phyloP scores from a whole-genome alignment of 2,888 invertebrate genomes.

The Timema cristinae region DNA sequence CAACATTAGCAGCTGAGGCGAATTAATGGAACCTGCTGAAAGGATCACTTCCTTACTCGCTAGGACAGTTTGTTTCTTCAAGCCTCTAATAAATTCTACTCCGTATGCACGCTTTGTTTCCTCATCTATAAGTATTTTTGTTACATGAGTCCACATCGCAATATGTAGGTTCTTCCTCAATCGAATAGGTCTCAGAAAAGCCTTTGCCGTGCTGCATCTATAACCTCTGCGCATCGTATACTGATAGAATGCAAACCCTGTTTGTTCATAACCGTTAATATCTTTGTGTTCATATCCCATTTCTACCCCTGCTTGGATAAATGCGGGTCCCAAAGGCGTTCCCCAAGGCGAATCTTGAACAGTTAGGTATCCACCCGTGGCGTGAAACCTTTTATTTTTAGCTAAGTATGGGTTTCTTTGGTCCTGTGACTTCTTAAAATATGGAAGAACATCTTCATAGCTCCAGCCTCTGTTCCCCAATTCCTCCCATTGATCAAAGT shows the following conservation, averaged over 20 bases:
- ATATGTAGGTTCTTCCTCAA: conserved; percentile 77
- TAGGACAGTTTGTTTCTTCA: conserved; percentile 55
- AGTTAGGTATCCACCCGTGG: conserved; percentile 69
- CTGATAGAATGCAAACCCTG: conserved; percentile 82
- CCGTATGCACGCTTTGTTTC: conserved; percentile 69
- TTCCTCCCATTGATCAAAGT: conserved; percentile 83
- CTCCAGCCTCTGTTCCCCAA: conserved; percentile 87
- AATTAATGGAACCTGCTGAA: conserved; percentile 72
- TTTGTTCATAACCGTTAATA: conserved; percentile 80
- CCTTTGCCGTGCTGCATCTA: conserved; percentile 79
- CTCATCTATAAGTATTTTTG: conserved; percentile 63
- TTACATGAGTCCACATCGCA: conserved; percentile 74
- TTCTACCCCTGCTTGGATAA: conserved; percentile 85
- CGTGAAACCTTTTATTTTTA: conserved; percentile 64
- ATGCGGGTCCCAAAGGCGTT: conserved; percentile 79
- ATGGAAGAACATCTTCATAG: conserved; percentile 73
- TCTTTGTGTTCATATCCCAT: conserved; percentile 86
- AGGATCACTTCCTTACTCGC: conserved; percentile 61
- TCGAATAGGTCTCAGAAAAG: conserved; percentile 75
- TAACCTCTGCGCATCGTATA: conserved; percentile 83
- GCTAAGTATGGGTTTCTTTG: conserved; percentile 86
- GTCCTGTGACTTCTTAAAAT: conserved; percentile 83
- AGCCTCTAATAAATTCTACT: conserved; percentile 69
- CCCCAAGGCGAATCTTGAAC: conserved; percentile 74
- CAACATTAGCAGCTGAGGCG: conserved; percentile 91